Conservation (phyloP, 2,113 vertebrate species). For the Pachypanchax playfairii region DNA sequence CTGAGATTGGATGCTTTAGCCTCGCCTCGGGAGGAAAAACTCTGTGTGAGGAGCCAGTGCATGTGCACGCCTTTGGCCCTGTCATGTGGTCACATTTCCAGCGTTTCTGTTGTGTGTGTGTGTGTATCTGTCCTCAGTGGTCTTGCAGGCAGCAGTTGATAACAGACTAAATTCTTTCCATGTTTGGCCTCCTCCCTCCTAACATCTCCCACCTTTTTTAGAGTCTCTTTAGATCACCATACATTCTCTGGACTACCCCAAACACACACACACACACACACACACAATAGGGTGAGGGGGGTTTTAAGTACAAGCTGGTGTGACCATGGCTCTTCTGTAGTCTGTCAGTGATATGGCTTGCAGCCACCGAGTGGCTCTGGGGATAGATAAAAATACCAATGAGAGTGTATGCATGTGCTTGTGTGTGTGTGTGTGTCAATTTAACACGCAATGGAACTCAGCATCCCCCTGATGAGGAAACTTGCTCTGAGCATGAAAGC, state of each 20-base stretch:
- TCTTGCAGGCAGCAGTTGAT: conserved; percentile 66
- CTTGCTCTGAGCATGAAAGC: conserved; percentile 22
- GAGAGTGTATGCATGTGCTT: conserved; percentile 45
- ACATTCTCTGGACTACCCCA: conserved; percentile 51
- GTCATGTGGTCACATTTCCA: conserved; percentile 59
- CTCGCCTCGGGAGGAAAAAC: conserved; percentile 65
- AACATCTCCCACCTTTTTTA: conserved; percentile 31
- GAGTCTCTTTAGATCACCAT: conserved; percentile 50
- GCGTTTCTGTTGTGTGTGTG: conserved; percentile 38
- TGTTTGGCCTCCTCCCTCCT: conserved; percentile 45
- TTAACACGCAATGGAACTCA: conserved; percentile 65
- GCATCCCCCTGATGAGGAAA: conserved; percentile 34
- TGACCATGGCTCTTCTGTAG: conserved; percentile 64
- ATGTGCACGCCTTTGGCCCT: conserved; percentile 40
- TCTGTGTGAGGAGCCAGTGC: conserved; percentile 44
- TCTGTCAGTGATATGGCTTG: conserved; percentile 72
- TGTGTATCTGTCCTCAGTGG: conserved; percentile 24
- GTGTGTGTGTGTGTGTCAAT: conserved; percentile 40
- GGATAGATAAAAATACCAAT: conserved; percentile 75
- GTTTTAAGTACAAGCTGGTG: conserved; percentile 65
- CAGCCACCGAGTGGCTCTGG: conserved; percentile 67
- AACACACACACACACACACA: conserved; percentile 21
- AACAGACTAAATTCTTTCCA: conserved; percentile 72
- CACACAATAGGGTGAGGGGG: no score
- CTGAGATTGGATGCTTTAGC: conserved; percentile 72